These are phyloP conservation scores for Allobates femoralis DNA, from an alignment of 2,797 vertebrate genomes.

Conservation along the genomic window DNA sequence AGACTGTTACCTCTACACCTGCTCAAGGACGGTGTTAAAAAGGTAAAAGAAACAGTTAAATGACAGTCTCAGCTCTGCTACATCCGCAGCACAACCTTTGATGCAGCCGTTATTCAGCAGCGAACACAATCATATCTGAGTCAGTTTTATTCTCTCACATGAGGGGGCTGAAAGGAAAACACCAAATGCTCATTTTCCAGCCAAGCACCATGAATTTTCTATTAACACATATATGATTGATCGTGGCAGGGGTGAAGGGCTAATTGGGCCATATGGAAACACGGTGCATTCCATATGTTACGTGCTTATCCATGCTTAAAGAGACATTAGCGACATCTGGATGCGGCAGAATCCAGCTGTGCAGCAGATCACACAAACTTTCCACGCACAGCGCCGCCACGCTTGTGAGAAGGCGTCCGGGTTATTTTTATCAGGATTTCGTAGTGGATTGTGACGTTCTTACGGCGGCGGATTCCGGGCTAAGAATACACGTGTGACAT, in stretches of 20 bases:
- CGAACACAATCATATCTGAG: background rate
- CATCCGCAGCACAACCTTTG: background rate
- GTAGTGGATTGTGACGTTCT: background rate
- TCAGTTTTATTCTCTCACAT: background rate
- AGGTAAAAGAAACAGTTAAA: background rate
- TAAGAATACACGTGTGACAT: conserved; percentile 39
- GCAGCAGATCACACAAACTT: conserved; percentile 39
- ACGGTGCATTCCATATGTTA: conserved; percentile 75
- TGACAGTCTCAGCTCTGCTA: background rate
- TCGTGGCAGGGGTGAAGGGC: conserved; percentile 74
- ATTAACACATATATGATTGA: conserved; percentile 74
- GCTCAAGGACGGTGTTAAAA: background rate
- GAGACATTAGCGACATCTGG: conserved; percentile 76
- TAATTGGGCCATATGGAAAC: conserved; percentile 77
- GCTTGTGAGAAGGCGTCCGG: background rate
- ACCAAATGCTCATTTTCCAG: conserved; percentile 67
- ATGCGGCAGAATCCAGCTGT: conserved; percentile 74
- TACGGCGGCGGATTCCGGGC: conserved; percentile 4
- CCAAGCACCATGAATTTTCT: conserved; percentile 72
- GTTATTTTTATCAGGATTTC: background rate
- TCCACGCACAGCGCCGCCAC: background rate
- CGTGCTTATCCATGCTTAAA: conserved; percentile 75
- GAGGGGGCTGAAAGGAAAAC: conserved; percentile 27
- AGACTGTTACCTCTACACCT: background rate
- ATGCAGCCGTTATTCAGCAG: background rate